These are phyloP conservation scores for Pseudomugil gertrudae DNA, from an alignment of 2,797 vertebrate genomes.

Conservation along the genomic window DNA sequence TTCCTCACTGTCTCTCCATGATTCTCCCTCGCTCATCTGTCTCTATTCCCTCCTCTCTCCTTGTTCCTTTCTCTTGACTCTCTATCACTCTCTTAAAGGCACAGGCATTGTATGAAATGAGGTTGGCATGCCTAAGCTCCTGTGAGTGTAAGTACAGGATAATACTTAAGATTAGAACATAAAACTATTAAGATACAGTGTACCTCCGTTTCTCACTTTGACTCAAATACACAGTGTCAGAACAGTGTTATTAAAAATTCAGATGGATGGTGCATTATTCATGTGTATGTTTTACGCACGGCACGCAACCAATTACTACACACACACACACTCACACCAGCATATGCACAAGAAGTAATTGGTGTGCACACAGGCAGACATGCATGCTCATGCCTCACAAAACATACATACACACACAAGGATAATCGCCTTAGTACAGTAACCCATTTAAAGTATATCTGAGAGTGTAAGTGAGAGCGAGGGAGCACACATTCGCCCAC, in stretches of 20 bases:
- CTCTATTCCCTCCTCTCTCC: constrained; percentile 66
- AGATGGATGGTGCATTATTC: constrained; percentile 70
- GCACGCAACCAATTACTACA: constrained; percentile 48
- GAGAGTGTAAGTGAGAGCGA: constrained; percentile 49
- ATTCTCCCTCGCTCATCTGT: constrained; percentile 70
- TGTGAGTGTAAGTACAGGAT: constrained; percentile 61
- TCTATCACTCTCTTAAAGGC: constrained; percentile 73
- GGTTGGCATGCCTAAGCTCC: constrained; percentile 61
- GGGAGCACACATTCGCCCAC: constrained; percentile 64
- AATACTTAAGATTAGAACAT: constrained; percentile 67
- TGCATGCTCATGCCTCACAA: constrained; percentile 43
- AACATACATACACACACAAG: constrained; percentile 48
- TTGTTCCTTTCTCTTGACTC: constrained; percentile 60
- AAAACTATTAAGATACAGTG: constrained; percentile 67
- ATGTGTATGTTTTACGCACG: constrained; percentile 64
- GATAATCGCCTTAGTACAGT: constrained; percentile 74
- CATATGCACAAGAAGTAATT: constrained; percentile 27
- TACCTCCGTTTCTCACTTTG: constrained; percentile 56
- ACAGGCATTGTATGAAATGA: constrained; percentile 63
- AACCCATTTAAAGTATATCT: constrained; percentile 77
- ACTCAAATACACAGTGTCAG: constrained; percentile 63
- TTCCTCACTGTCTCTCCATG: constrained; percentile 68
- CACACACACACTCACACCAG: constrained; percentile 9
- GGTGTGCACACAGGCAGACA: constrained; percentile 41
- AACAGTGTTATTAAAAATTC: constrained; percentile 66